Conservation (phyloP, 2,888 invertebrate species). For the Heteromurus nitidus region DNA sequence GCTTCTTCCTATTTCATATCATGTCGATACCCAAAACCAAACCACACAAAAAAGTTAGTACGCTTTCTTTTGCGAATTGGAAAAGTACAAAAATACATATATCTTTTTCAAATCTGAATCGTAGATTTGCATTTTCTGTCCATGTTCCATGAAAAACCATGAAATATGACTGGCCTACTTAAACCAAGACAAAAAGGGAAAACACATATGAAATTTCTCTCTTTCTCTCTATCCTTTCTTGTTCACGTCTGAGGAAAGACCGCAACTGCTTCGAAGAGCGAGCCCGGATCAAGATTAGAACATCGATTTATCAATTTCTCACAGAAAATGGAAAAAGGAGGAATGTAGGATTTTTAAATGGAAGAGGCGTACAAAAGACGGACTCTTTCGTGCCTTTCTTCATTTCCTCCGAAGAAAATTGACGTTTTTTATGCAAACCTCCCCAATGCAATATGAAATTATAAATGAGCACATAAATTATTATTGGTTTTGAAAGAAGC, state of each 20-base stretch:
- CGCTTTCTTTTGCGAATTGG: neutral
- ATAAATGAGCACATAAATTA: neutral
- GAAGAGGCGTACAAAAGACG: neutral
- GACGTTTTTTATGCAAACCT: conserved; percentile 6
- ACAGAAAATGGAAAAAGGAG: neutral
- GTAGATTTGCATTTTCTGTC: neutral
- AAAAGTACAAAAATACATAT: neutral
- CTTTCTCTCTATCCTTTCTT: no score
- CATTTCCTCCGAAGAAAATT: conserved; percentile 4
- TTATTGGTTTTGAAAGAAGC: neutral
- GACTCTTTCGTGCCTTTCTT: neutral
- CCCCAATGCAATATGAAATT: neutral
- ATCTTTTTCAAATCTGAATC: neutral
- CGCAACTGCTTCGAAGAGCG: no score
- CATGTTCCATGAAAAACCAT: conserved; percentile 1
- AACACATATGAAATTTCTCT: no score
- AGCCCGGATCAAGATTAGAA: no score
- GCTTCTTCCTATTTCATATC: neutral
- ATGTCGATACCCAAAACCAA: conserved; percentile 2
- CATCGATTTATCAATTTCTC: conserved; percentile 43
- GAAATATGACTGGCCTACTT: conserved; percentile 37
- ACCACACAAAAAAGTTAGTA: neutral
- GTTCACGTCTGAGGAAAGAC: no score
- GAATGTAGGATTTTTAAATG: neutral
- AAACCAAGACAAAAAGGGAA: no score